A percentile compares a stretch with the other conserved stretches of the same genome.
Evolutionary conservation across 1,140 invertebrate genomes (phyloP).

Genomic region (Lerema accius): DNA sequence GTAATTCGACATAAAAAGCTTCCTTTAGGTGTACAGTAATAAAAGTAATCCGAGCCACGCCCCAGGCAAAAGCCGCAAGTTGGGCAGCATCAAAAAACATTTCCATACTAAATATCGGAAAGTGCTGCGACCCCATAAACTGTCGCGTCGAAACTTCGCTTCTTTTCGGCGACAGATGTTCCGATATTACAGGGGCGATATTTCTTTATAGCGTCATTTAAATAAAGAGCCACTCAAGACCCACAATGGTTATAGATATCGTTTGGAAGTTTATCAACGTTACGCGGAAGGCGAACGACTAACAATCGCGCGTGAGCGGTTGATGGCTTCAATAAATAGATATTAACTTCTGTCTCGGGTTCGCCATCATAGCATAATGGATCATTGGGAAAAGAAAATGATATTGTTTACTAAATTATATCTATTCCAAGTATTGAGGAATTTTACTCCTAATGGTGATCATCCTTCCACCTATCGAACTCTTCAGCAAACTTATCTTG

Average conservation of each 20-base stretch:
- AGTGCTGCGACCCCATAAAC: constrained; percentile 67
- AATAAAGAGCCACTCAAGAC: constrained; percentile 72
- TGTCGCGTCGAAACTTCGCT: constrained; percentile 71
- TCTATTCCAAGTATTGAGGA: too few species aligned
- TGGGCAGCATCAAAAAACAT: constrained; percentile 58
- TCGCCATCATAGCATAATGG: not conserved
- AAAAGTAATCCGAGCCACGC: constrained; percentile 39
- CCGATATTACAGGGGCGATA: constrained; percentile 69
- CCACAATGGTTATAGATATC: constrained; percentile 57
- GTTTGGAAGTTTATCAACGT: constrained; percentile 60
- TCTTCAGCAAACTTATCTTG: too few species aligned
- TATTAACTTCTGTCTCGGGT: not conserved
- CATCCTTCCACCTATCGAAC: too few species aligned
- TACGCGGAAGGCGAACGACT: constrained; percentile 32
- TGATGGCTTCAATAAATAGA: constrained; percentile 21
- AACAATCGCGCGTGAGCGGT: constrained; percentile 16
- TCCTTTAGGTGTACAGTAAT: constrained; percentile 28
- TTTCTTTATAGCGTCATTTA: constrained; percentile 79
- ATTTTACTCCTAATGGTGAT: too few species aligned
- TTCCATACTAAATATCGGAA: constrained; percentile 69
- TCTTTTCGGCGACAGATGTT: constrained; percentile 76
- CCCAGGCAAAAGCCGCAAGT: constrained; percentile 21
- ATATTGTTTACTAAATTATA: too few species aligned
- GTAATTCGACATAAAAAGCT: not conserved
- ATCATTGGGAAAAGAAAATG: too few species aligned